A percentile compares a stretch with the other conserved stretches of the same genome.
Conservation (phyloP, 2,113 vertebrate species). For the Damaliscus lunatus region DNA sequence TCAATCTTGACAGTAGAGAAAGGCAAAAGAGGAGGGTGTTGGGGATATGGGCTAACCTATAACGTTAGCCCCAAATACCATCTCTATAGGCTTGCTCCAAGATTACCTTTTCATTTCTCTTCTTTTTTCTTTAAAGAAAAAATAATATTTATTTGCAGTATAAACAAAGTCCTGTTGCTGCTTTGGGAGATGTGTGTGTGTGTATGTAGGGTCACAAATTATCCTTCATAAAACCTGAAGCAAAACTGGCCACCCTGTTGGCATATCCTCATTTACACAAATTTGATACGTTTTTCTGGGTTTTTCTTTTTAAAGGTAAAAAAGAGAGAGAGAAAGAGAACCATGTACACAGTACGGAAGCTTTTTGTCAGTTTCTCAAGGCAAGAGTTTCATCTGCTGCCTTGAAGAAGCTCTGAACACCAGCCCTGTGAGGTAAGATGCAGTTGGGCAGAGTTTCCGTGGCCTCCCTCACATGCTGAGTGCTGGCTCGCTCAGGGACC, state of each 20-base stretch:
- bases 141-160: conserved; percentile 99
- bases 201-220: conserved; percentile 85
- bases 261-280: conserved; percentile 88
- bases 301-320: conserved; percentile 78
- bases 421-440: conserved; percentile 94
- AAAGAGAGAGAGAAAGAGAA: conserved; percentile 76
- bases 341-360: conserved; percentile 89
- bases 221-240: conserved; percentile 93
- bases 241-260: conserved; percentile 87
- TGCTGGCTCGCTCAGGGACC: not conserved
- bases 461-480: conserved; percentile 56
- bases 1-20: not conserved
- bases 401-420: conserved; percentile 95
- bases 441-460: conserved; percentile 76
- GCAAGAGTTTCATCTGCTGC: conserved; percentile 91
- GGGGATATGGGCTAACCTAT: not conserved
- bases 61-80: not conserved
- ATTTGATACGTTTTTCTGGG: conserved; percentile 84
- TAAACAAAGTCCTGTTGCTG: conserved; percentile 96
- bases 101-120: not conserved
- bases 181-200: conserved; percentile 85
- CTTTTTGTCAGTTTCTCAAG: conserved; percentile 87
- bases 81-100: not conserved
- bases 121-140: conserved; percentile 43
- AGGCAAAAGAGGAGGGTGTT: not conserved